These are phyloP conservation scores for Aurelia aurita DNA, from an alignment of 30 jellyfish, hydroid and myxozoan species.

Conservation along the genomic window DNA sequence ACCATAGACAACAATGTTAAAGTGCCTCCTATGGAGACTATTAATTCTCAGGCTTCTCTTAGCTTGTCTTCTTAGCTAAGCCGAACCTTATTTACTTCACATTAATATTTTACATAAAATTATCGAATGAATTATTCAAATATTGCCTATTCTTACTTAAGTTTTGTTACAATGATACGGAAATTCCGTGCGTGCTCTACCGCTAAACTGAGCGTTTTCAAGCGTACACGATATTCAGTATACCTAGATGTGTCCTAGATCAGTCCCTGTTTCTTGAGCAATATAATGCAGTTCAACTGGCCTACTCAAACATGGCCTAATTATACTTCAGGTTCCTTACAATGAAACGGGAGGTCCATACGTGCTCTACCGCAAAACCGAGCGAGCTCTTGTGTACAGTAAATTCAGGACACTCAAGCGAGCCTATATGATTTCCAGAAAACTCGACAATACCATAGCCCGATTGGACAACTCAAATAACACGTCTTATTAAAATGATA, in stretches of 20 bases:
- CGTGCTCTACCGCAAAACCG: not conserved
- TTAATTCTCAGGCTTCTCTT: slow-evolving; percentile 41
- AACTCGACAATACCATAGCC: no score
- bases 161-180: slow-evolving; percentile 21
- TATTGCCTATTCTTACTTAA: slow-evolving; percentile 11
- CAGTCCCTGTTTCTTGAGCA: no score
- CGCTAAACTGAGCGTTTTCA: no score
- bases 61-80: slow-evolving; percentile 55
- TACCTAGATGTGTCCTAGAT: no score
- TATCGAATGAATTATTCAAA: slow-evolving; percentile 42
- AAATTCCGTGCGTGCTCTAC: not conserved
- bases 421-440: no score
- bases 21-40: slow-evolving; percentile 45
- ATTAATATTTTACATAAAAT: slow-evolving; percentile 64
- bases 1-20: slow-evolving; percentile 38
- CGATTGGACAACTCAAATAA: no score
- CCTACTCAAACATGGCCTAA: not conserved
- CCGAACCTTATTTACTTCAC: slow-evolving; percentile 51
- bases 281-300: no score
- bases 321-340: not conserved
- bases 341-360: not conserved
- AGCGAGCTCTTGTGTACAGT: no score
- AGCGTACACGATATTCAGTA: no score
- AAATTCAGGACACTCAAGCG: no score
- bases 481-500: no score